A percentile compares a stretch with the other conserved stretches of the same genome.
phyloP scores from a whole-genome alignment of 2,797 vertebrate genomes.

The Acridotheres tristis region DNA sequence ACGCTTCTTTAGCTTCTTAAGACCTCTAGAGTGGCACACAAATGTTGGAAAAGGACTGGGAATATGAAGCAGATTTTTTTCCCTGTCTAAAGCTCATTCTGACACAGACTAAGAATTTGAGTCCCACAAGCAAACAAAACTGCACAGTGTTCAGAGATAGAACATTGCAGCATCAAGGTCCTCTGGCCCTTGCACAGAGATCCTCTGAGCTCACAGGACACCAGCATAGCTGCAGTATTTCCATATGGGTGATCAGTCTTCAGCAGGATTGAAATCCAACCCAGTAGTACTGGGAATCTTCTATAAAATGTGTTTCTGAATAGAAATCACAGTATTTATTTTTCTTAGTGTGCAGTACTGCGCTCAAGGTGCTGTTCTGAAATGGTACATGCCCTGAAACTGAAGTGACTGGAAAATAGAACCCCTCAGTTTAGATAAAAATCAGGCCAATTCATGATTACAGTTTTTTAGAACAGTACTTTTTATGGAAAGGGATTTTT shows the following conservation, averaged over 20 bases:
- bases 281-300: background rate
- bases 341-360: background rate
- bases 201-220: background rate
- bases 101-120: background rate
- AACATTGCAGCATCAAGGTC: background rate
- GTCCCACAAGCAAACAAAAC: background rate
- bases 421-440: background rate
- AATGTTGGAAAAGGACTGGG: background rate
- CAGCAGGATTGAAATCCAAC: background rate
- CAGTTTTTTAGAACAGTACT: background rate
- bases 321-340: background rate
- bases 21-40: background rate
- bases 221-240: background rate
- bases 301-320: background rate
- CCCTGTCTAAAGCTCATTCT: background rate
- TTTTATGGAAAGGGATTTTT: background rate
- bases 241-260: background rate
- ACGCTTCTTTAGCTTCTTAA: background rate
- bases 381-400: background rate
- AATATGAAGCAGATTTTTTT: background rate
- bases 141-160: background rate
- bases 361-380: background rate
- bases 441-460: background rate
- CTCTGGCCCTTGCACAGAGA: background rate
- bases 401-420: background rate